Evolutionary conservation across 1,140 invertebrate species (phyloP).

Genomic region (Aphaenogaster floridana): DNA sequence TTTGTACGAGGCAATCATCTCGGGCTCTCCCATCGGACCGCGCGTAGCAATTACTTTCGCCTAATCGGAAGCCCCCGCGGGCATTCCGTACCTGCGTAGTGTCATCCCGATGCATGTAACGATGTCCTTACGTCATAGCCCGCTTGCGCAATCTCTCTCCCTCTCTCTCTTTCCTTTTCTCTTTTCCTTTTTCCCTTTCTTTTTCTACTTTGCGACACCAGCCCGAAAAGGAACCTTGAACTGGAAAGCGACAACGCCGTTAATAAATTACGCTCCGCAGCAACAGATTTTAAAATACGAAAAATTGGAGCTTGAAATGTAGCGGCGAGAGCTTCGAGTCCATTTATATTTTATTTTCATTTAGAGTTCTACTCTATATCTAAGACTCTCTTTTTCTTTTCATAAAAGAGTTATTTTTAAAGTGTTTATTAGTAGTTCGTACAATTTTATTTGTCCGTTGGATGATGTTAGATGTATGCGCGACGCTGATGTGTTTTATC

Average conservation of each 20-base stretch:
- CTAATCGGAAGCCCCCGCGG: slow-evolving; percentile 60
- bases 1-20: slow-evolving; percentile 57
- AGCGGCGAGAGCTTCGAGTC: not conserved
- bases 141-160: slow-evolving; percentile 44
- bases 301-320: not conserved
- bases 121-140: slow-evolving; percentile 53
- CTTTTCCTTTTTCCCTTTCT: slow-evolving; percentile 19
- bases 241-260: slow-evolving; percentile 29
- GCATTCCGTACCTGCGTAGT: slow-evolving; percentile 41
- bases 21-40: slow-evolving; percentile 8
- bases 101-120: slow-evolving; percentile 15
- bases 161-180: not conserved
- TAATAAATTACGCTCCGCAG: slow-evolving; percentile 14
- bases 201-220: slow-evolving; percentile 34
- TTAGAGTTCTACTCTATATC: not conserved
- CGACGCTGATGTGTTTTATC: not conserved
- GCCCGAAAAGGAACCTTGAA: slow-evolving; percentile 31
- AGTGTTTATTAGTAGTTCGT: not conserved
- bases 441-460: too few relatives aligned
- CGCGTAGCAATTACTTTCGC: slow-evolving; percentile 67
- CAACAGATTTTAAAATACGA: slow-evolving; percentile 7
- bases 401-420: not conserved
- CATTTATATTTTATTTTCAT: not conserved
- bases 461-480: not conserved
- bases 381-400: not conserved